Percentiles rank a stretch among this genome's conserved stretches.
phyloP scores from a whole-genome alignment of 2,113 vertebrate species.

The Proterorhinus semilunaris region DNA sequence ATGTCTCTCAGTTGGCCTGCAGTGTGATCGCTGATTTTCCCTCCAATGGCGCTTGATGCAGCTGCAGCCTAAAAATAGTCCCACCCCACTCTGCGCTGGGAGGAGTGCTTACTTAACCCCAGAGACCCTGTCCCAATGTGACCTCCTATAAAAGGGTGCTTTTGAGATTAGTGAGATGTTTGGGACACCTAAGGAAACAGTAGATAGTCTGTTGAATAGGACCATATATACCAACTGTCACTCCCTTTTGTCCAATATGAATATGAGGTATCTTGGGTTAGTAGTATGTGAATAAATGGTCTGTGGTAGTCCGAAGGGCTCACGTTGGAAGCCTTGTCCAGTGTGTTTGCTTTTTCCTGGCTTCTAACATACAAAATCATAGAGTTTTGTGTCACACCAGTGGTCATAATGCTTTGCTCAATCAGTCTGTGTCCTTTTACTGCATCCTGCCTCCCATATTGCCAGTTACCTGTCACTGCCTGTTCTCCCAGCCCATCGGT shows the following conservation, averaged over 20 bases:
- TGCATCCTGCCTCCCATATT: slow-evolving; percentile 17
- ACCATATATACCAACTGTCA: background rate
- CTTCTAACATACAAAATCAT: background rate
- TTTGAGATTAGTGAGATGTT: slow-evolving; percentile 2
- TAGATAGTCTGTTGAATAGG: background rate
- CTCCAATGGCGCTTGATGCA: slow-evolving; percentile 58
- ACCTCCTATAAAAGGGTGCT: slow-evolving; percentile 48
- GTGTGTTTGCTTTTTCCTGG: background rate
- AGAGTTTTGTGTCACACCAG: no score
- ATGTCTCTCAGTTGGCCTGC: slow-evolving; percentile 51
- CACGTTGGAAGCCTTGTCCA: no score
- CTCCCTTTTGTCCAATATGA: background rate
- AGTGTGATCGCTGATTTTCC: slow-evolving; percentile 53
- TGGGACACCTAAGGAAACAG: background rate
- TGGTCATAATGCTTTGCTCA: background rate
- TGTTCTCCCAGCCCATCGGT: slow-evolving; percentile 29
- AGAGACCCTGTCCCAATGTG: slow-evolving; percentile 56
- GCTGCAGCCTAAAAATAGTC: slow-evolving; percentile 74
- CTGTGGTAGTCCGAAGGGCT: no score
- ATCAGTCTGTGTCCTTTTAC: slow-evolving; percentile 1
- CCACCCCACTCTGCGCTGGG: slow-evolving; percentile 44
- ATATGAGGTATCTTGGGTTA: no score
- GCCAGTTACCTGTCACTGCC: slow-evolving; percentile 37
- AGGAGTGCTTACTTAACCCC: slow-evolving; percentile 58
- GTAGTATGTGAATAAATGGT: no score